phyloP scores from a whole-genome alignment of 2,113 vertebrate genomes.

The Campylomormyrus numenius region DNA sequence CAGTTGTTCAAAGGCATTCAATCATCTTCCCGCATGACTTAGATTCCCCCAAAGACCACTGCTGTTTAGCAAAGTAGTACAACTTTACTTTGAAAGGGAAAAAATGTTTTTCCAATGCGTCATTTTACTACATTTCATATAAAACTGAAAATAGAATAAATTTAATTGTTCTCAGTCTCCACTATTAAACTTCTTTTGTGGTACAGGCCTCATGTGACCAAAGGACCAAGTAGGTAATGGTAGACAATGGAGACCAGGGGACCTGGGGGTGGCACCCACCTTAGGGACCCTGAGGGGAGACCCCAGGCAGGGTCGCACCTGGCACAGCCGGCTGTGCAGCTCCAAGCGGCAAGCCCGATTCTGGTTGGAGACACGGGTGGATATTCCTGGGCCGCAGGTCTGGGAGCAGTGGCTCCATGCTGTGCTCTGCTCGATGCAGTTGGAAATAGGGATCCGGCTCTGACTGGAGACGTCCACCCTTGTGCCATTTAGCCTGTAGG shows the following conservation, averaged over 20 bases:
- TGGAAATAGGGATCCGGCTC: slow-evolving; percentile 24
- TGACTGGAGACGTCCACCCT: slow-evolving; percentile 26
- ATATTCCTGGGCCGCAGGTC: slow-evolving; percentile 76
- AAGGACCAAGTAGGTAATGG: not conserved
- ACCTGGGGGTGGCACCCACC: slow-evolving; percentile 38
- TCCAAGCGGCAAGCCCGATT: slow-evolving; percentile 77
- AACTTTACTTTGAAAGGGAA: not conserved
- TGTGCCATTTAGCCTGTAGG: slow-evolving; percentile 8
- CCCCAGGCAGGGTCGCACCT: slow-evolving; percentile 61
- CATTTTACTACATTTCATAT: not conserved
- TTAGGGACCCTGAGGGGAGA: slow-evolving; percentile 11
- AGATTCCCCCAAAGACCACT: not conserved
- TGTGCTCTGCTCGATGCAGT: slow-evolving; percentile 69
- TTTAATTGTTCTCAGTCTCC: not conserved
- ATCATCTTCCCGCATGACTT: not conserved
- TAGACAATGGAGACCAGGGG: not conserved
- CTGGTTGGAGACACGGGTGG: slow-evolving; percentile 79
- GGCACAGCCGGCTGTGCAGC: slow-evolving; percentile 71
- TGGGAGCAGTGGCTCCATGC: slow-evolving; percentile 80
- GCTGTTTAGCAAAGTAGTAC: not conserved
- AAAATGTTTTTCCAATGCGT: not conserved
- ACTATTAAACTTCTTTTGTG: not conserved
- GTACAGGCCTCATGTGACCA: not conserved
- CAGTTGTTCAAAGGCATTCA: not conserved
- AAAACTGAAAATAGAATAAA: not conserved